A percentile compares a stretch with the other conserved stretches of the same genome.
These are phyloP conservation scores for Squalus acanthias DNA, from an alignment of 2,797 vertebrate genomes.

Conservation along the genomic window DNA sequence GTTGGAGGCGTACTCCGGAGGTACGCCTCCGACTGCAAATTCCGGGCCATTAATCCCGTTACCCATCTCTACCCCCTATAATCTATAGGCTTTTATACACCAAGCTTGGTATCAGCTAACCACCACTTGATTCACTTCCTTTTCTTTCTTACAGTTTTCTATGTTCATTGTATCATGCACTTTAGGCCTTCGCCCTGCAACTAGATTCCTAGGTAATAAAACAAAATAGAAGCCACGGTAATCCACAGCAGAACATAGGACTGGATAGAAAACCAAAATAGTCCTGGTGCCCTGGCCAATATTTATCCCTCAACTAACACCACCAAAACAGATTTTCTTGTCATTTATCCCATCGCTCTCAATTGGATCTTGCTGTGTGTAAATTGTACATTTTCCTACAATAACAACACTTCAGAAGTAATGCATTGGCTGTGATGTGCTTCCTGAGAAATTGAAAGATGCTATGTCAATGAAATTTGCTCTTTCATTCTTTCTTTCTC, in stretches of 20 bases:
- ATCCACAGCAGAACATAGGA: background rate
- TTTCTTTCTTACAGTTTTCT: background rate
- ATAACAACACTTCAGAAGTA: background rate
- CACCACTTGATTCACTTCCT: background rate
- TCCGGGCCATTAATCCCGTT: background rate
- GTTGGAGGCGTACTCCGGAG: too few relatives aligned
- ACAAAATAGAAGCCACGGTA: background rate
- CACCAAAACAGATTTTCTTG: background rate
- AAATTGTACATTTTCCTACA: background rate
- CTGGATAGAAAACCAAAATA: background rate
- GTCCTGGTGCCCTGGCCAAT: background rate
- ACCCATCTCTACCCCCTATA: background rate
- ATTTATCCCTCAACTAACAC: background rate
- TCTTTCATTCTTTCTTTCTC: background rate
- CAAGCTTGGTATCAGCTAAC: background rate
- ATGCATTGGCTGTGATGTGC: background rate
- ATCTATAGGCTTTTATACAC: background rate
- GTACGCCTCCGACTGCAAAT: too few relatives aligned
- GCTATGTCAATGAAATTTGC: background rate
- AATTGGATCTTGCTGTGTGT: background rate
- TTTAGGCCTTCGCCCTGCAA: background rate
- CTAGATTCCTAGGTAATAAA: background rate
- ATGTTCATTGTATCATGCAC: background rate
- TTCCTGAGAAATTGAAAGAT: background rate
- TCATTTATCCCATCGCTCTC: background rate